Evolutionary conservation across 2,888 invertebrate species (phyloP), one percentile per base, ranked within the genome.

Genomic region (Orgyia antiqua): DNA sequence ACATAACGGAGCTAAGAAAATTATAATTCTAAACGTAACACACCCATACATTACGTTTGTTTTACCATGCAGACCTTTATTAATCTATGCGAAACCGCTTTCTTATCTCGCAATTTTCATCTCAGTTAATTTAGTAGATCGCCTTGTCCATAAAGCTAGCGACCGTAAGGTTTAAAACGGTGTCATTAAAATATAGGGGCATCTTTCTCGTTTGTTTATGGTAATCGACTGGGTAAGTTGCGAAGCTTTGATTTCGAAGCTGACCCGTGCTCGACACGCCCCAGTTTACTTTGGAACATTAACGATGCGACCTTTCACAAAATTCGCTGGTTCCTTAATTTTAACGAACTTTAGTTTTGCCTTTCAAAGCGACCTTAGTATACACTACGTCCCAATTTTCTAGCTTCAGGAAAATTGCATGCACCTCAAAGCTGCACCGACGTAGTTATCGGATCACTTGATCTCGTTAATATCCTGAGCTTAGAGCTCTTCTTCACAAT

Each of bases 141-240:
- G n/a, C n/a, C n/a, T n/a, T n/a, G n/a, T n/a, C n/a, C n/a, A 15
- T 33, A 47, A 51, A 48, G 47, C 40, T 47, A 55, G 45, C 43
- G 33, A 36, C 42, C 45, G 47, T 55, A 58, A 65, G 66, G 68
- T 68, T 70, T 69, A 68, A 73, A 77, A 77, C 68, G 60, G 62
- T 71, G 68, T 76, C 72, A 79, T 80, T 78, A 75, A 78, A 79
- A 74, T 73, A 68, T 63, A 51, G 69, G 42, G 70, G 70, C 68
- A 71, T 72, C 79, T 74, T 76, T 63, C 70, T 65, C 64, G 84
- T 83, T 83, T 83, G 82, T 77, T 75, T 83, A 83, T 84, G 84
- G 64, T 71, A 83, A 84, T 83, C 64, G 68, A 72, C 74, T 73
- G 75, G 78, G 77, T 77, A 77, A 82, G 73, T 79, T 79, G 62